These are phyloP conservation scores for Eilema sororculum DNA, from an alignment of 2,888 invertebrate species.

Conservation along the genomic window DNA sequence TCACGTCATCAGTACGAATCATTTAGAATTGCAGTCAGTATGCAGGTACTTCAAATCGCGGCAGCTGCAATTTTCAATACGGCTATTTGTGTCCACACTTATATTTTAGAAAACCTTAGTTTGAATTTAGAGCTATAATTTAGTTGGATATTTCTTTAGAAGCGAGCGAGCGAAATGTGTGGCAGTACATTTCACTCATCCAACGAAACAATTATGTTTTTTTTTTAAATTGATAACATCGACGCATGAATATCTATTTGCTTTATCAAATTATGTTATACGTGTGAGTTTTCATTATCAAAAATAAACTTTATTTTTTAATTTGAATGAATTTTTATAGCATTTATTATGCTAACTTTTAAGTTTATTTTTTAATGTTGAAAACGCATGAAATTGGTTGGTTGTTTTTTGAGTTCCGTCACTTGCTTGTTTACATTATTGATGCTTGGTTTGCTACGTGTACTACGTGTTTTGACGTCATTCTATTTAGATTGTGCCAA, in stretches of 20 bases:
- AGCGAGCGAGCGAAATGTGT: too few relatives aligned
- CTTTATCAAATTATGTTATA: background rate
- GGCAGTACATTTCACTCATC: too few relatives aligned
- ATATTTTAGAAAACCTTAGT: background rate
- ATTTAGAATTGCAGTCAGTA: background rate
- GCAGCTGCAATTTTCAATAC: too few relatives aligned
- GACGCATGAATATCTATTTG: background rate
- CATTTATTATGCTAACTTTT: too few relatives aligned
- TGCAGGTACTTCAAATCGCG: background rate
- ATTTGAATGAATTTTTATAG: too few relatives aligned
- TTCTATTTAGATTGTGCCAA: background rate
- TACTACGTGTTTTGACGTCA: too few relatives aligned
- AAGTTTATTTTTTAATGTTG: too few relatives aligned
- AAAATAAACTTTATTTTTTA: background rate
- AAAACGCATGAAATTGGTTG: background rate
- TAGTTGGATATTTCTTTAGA: background rate
- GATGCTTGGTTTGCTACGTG: background rate
- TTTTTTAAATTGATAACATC: background rate
- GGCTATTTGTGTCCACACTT: background rate
- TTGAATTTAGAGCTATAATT: background rate
- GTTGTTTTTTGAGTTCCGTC: background rate
- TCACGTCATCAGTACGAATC: background rate
- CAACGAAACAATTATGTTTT: background rate
- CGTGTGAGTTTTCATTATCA: background rate
- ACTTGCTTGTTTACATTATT: conserved; percentile 1